These are phyloP conservation scores for Antitype chi DNA, from an alignment of 2,888 invertebrate genomes.

Conservation along the genomic window DNA sequence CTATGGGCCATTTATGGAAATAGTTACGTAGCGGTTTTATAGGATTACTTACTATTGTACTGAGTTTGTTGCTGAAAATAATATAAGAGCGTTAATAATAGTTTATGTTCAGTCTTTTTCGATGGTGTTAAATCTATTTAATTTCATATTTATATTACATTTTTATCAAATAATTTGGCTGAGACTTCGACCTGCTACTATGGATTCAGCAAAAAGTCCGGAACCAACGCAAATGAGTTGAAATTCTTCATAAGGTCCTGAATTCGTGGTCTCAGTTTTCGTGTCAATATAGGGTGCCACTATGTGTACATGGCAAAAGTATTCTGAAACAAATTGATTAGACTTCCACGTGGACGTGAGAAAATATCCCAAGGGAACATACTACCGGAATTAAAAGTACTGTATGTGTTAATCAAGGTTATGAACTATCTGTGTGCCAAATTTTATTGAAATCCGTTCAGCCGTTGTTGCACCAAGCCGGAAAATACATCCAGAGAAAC, in stretches of 20 bases:
- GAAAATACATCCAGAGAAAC: background rate
- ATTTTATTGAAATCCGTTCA: background rate
- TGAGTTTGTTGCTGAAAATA: constrained; percentile 21
- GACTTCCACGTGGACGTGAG: background rate
- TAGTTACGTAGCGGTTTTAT: constrained; percentile 27
- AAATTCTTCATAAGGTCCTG: no score
- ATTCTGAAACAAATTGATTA: background rate
- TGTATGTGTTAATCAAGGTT: background rate
- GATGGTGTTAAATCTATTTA: constrained; percentile 5
- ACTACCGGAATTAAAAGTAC: background rate
- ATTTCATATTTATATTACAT: background rate
- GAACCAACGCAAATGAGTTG: no score
- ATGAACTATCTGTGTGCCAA: background rate
- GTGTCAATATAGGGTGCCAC: no score
- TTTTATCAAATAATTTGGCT: background rate
- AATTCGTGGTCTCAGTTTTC: no score
- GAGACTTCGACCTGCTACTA: no score
- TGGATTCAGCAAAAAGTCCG: no score
- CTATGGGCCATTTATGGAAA: constrained; percentile 46
- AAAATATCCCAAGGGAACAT: background rate
- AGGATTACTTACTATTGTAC: constrained; percentile 42
- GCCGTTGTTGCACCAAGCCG: background rate
- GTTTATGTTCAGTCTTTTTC: background rate
- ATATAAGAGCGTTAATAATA: background rate
- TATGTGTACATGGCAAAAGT: background rate